A percentile compares a stretch with the other conserved stretches of the same genome.
These are phyloP conservation scores for Acronicta leporina DNA, from an alignment of 2,888 invertebrate species.

Conservation along the genomic window DNA sequence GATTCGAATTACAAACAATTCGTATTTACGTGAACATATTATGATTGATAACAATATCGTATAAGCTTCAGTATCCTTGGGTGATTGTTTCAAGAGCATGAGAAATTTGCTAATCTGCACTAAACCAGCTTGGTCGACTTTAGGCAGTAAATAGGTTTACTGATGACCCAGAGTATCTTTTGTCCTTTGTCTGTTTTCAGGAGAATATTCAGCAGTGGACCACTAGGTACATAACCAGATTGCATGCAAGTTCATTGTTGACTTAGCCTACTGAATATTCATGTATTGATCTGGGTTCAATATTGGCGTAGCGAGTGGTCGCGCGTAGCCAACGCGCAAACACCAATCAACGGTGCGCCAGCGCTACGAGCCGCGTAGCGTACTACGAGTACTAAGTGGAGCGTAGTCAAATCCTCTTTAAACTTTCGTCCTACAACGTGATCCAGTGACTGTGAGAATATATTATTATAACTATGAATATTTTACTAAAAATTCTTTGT, in stretches of 20 bases:
- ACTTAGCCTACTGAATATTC: conserved; percentile 34
- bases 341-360: conserved; percentile 37
- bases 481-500: no score
- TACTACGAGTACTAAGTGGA: conserved; percentile 25
- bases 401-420: conserved; percentile 18
- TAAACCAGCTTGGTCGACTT: no score
- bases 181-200: not conserved
- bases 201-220: not conserved
- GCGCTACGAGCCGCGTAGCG: conserved; percentile 19
- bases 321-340: conserved; percentile 21
- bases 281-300: conserved; percentile 25
- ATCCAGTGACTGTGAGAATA: conserved; percentile 9
- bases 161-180: no score
- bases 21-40: no score
- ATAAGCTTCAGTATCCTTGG: no score
- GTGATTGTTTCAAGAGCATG: no score
- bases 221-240: not conserved
- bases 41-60: no score
- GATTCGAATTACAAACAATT: not conserved
- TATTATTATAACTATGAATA: no score
- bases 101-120: no score
- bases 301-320: conserved; percentile 28
- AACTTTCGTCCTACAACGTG: conserved; percentile 17
- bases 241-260: conserved; percentile 10
- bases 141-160: no score